A percentile compares a stretch with the other conserved stretches of the same genome.
Conservation (phyloP, 2,888 invertebrate genomes). For the Rhaphigaster nebulosa region DNA sequence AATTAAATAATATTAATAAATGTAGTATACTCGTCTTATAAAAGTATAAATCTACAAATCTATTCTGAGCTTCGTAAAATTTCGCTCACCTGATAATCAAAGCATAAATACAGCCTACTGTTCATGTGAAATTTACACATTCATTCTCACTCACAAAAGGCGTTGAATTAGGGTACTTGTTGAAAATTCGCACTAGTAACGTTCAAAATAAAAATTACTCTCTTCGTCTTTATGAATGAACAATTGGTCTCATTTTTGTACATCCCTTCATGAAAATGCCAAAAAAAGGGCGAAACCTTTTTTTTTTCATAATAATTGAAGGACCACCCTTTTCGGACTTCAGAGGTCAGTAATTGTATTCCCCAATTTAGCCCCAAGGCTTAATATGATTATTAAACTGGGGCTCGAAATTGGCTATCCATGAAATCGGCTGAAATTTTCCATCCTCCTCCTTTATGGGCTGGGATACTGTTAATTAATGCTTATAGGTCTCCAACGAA, state of each 20-base stretch:
- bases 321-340: neutral
- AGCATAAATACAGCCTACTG: too few species aligned
- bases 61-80: too few species aligned
- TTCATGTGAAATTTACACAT: too few species aligned
- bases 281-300: neutral
- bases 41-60: too few species aligned
- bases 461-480: neutral
- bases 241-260: neutral
- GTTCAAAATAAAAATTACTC: neutral
- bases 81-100: too few species aligned
- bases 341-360: neutral
- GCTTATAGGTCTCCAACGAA: neutral
- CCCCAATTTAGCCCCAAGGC: neutral
- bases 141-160: too few species aligned
- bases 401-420: neutral
- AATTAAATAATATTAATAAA: too few species aligned
- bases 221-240: neutral
- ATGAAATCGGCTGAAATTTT: neutral
- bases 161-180: too few species aligned
- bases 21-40: too few species aligned
- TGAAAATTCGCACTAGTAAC: too few species aligned
- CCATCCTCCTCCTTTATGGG: neutral
- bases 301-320: neutral
- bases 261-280: neutral
- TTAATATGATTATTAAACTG: conserved; percentile 17